Evolutionary conservation across 2,113 vertebrate species (phyloP).

Genomic region (Sander vitreus): DNA sequence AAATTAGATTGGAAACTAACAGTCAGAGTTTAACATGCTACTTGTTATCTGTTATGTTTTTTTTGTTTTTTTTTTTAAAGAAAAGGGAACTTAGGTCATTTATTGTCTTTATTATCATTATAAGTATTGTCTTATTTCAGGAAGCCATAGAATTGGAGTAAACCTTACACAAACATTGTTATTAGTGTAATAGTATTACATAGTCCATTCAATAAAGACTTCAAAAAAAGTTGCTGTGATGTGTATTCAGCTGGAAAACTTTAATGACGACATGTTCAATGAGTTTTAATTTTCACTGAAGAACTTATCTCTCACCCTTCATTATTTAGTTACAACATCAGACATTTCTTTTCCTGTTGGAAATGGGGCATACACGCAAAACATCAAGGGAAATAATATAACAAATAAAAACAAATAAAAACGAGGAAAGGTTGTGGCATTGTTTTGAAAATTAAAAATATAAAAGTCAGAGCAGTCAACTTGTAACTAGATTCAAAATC

Average conservation of each 20-base stretch:
- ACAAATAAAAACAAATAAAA: background rate
- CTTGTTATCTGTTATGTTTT: background rate
- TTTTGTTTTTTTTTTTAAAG: background rate
- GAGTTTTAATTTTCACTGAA: background rate
- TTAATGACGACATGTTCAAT: background rate
- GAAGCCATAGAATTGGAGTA: background rate
- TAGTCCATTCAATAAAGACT: background rate
- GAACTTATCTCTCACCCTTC: background rate
- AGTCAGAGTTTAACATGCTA: background rate
- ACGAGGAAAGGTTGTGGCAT: background rate
- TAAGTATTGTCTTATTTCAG: conserved; percentile 1
- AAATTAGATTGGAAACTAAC: background rate
- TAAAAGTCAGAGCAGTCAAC: background rate
- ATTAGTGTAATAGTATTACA: background rate
- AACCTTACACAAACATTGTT: background rate
- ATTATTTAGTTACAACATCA: background rate
- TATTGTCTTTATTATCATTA: no score
- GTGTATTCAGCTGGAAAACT: background rate
- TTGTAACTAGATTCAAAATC: background rate
- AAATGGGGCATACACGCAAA: background rate
- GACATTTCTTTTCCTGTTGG: background rate
- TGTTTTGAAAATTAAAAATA: background rate
- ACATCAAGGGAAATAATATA: background rate
- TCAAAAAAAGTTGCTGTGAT: background rate
- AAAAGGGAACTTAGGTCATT: background rate